Percentiles rank a stretch among this genome's conserved stretches.
phyloP scores from a whole-genome alignment of 2,113 vertebrate genomes.

The Cephalopterus ornatus region DNA sequence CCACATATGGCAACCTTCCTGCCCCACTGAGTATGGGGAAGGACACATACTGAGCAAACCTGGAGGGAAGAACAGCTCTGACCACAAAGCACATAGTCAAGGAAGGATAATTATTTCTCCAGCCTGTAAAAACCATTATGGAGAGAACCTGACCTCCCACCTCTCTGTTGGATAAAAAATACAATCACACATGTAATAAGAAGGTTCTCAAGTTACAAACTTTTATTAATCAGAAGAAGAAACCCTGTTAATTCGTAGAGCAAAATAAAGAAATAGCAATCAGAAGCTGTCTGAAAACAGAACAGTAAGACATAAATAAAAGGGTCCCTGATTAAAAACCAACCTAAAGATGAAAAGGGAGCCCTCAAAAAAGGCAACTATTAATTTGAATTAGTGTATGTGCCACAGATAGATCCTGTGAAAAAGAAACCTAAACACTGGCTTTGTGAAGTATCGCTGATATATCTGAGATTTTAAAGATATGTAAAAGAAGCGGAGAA shows the following conservation, averaged over 20 bases:
- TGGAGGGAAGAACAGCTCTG: background rate
- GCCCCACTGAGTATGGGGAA: background rate
- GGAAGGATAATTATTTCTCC: conserved; percentile 30
- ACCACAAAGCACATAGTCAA: background rate
- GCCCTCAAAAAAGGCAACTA: background rate
- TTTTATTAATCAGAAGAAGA: background rate
- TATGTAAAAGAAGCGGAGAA: background rate
- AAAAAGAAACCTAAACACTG: background rate
- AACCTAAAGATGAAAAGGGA: background rate
- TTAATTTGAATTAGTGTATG: background rate
- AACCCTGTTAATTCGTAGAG: background rate
- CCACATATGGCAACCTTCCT: background rate
- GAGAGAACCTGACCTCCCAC: conserved; percentile 20
- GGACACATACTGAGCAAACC: background rate
- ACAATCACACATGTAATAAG: background rate
- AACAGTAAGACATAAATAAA: background rate
- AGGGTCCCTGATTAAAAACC: background rate
- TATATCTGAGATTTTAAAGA: background rate
- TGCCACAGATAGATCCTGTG: background rate
- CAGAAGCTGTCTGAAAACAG: background rate
- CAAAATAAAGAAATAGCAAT: background rate
- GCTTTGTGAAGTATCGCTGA: background rate
- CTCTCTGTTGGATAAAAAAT: conserved; percentile 40
- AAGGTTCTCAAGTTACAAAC: conserved; percentile 25
- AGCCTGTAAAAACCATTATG: conserved; percentile 15